Base-by-base conservation (phyloP, 1,140 invertebrate species). In the Anastrepha obliqua region DNA sequence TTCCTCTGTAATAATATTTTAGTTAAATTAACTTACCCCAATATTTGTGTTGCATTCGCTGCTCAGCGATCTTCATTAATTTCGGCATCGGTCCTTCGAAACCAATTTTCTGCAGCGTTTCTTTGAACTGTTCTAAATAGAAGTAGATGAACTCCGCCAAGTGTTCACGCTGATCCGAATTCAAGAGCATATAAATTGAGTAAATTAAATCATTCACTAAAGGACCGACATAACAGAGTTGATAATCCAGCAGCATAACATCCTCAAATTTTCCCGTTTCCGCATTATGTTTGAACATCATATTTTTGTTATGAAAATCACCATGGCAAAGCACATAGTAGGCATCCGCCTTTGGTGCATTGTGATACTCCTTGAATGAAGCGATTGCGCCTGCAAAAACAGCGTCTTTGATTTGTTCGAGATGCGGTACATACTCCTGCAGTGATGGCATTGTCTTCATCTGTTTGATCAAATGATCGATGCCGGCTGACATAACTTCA, bases 121-220 rank as follows among this genome's bases (percentile, higher is more conserved):
- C 62, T 6, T 85, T 13, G 6, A 89, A 88, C 7, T 60, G 65
- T 8, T 58, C 42, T 4, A 89, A 88, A 17, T 90, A 89, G n/a
- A 87, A 85, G 51, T 87, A 81, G 20, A 90, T 70, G 3, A 88
- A 87, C 70, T 90, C 86, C 29, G 89, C 55, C 1, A 70, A 86
- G 13, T 89, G 86, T 51, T 20, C 29, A 7, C 87, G 88, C 13
- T 78, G 64, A 39, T 88, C 85, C 3, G 55, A n/a, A 20, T 74
- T 60, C 11, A 90, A 87, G 1, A 89, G 59, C 89, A 88, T 86
- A 29, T 88, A 89, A 5, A 64, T 81, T n/a, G 86, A 87, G 20
- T 89, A 89, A 51, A 88, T 90, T n/a, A 89, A 65, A 64, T 90
- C 89, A 42, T 88, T 90, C 7, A 85, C 85, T 55, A 90, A 89